Evolutionary conservation across 2,888 invertebrate species (phyloP), one percentile per base, ranked within the genome.

Genomic region (Euplagia quadripunctaria): DNA sequence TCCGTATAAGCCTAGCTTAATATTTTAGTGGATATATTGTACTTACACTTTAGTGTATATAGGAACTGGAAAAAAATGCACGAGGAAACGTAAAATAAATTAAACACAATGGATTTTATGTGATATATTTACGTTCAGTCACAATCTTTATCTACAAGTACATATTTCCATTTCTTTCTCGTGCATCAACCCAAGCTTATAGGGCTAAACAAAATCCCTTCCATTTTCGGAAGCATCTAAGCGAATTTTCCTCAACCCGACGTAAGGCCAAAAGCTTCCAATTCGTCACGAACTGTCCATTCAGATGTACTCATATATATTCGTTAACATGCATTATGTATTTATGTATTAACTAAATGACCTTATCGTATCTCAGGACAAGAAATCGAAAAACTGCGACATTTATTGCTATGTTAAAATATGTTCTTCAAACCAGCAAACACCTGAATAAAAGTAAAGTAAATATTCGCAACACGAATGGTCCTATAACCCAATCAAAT

Each of bases 231-330:
- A 78, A 83, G 72, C 79, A 79, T 79, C 75, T 80, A 84, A 85
- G 80, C 75, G 78, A 84, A 75, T 79, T 84, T 85, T 79, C 79
- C 74, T 71, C 77, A 76, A 71, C 74, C 71, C 77, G 63, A 74
- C 77, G 68, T 79, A 80, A 85, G 69, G 76, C 80, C 76, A 72
- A 75, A 66, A 74, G 61, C 51, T 76, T 64, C 75, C 76, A 77
- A 82, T 80, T 79, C 74, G 84, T 85, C 85, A 85, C 82, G 85
- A 78, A 79, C 77, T 78, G 78, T 64, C 80, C 82, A 76, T 79
- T 77, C 67, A 46, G 58, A 16, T 64, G 41, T 66, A 75, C 72
- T 75, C 14, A 20, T 20, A 61, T 31, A 52, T 52, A 72, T 68
- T 74, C 73, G 75, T 75, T 64, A 74, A 63, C 6, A 49, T 17